phyloP scores from a whole-genome alignment of 1,140 invertebrate species.

The Papilio polytes region DNA sequence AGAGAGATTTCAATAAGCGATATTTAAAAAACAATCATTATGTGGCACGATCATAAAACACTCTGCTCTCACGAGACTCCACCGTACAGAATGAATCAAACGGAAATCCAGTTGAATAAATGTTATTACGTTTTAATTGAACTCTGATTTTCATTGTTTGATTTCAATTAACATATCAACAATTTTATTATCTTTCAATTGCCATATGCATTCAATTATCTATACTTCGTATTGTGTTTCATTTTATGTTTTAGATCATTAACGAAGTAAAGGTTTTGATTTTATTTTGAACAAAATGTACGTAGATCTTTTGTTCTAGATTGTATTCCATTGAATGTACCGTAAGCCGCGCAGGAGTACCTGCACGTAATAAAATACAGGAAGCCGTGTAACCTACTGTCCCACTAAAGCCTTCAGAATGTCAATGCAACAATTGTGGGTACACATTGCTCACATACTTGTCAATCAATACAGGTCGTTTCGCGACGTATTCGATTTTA shows the following conservation, averaged over 20 bases:
- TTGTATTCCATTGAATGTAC: background rate
- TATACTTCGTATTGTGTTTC: background rate
- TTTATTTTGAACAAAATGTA: background rate
- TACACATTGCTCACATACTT: background rate
- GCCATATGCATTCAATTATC: background rate
- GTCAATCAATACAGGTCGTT: background rate
- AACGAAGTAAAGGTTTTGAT: background rate
- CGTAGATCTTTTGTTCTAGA: background rate
- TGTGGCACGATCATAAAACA: background rate
- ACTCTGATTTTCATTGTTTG: slow-evolving; percentile 6
- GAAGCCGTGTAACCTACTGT: slow-evolving; percentile 12
- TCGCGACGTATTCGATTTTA: background rate
- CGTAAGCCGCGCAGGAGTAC: background rate
- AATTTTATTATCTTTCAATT: background rate
- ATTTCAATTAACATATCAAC: background rate
- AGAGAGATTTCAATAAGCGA: background rate
- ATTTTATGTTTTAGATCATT: background rate
- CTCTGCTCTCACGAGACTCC: background rate
- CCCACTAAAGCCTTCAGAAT: slow-evolving; percentile 5
- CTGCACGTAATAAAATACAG: slow-evolving; percentile 13
- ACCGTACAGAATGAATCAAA: background rate
- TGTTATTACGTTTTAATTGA: background rate
- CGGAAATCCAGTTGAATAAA: slow-evolving; percentile 5
- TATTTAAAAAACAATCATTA: background rate
- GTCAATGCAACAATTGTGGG: slow-evolving; percentile 1